Evolutionary conservation across 2,888 invertebrate species (phyloP), one percentile per base, ranked within the genome.

Genomic region (Anoncus sp.): DNA sequence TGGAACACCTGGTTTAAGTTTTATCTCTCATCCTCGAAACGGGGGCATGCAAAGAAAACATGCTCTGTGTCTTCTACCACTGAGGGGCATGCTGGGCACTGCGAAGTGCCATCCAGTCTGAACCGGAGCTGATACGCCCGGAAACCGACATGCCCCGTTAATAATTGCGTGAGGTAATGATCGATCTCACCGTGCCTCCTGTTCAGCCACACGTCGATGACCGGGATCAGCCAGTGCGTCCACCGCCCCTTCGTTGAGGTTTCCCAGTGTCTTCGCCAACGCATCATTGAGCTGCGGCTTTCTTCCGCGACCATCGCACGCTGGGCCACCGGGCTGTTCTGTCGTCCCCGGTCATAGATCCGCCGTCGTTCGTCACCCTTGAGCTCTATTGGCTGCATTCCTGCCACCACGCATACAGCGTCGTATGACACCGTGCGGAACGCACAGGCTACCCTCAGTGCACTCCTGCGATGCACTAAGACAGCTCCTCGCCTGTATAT

Each of bases 391-490:
- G 81, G 79, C 0, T 35, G 12, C 57, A 71, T 74, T 12, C 79
- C 79, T 1, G 74, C 76, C 3, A 79, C 38, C 3, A 78, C 69
- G 35, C 74, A 67, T 24, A 47, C 79, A 18, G 81, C 81, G 3
- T 45, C 72, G 24, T 71, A 65, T 6, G 80, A 80, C 5, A 81
- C 75, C 1, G 82, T 82, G 14, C 74, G 67, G 55, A 55, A 80
- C 38, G 75, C 77, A 10, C 53, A 27, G 10, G 20, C 47, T 6
- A 77, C 72, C 5, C 75, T 55, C 12, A 80, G 27, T 6, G 65
- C 67, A 22, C 47, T 47, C 10, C 38, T 24, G 6, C 82, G 60
- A 3, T 77, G 47, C 0, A 63, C 69, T 2, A 69, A 43, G 1
- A 31, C 40, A 12, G 67, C 22, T 7, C 47, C 49, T 12, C 66